Evolutionary conservation across 2,797 vertebrate species (phyloP), one percentile per base, ranked within the genome.

Genomic region (Fundulus diaphanus): DNA sequence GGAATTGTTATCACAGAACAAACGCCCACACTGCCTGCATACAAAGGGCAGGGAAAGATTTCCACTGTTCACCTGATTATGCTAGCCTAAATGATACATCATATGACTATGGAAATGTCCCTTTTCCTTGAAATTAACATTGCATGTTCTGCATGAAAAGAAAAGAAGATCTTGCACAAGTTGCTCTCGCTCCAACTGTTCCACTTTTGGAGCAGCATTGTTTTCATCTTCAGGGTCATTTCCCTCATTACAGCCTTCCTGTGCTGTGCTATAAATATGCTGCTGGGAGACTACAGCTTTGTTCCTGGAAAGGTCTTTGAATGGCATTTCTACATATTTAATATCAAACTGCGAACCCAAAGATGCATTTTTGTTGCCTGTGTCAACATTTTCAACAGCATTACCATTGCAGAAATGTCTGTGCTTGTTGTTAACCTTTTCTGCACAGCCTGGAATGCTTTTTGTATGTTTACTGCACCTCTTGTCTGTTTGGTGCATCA

Each of bases 31-130:
- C 91, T 97, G 96, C 90, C 95, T 96, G 94, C 98, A 99, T 70
- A 97, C 96, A 92, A 97, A 98, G 85, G 96, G 95, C 88, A 94
- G 95, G 46, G 96, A 96, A 88, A 96, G 94, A 89, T 96, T 96
- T 91, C 94, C 95, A 87, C 96, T 95, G 33, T 95, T 96, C 92
- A 97, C 96, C 94, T 97, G 97, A 96, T 97, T 98, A 93, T 98
- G 96, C 87, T 96, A 94, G 89, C 95, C 96, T 95, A 99, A 96
- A 94, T 99, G 97, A 95, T 98, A 97, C 97, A 99, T 99, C 98
- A 99, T 96, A 93, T 97, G 97, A 87, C 96, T 96, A 91, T 98
- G 97, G 94, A 99, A 96, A 92, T 98, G 96, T 73, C 95, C 96
- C 12, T 65, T 89, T 94, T 97, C 96, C 94, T 96, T 96, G 92